Conservation (phyloP, 2,113 vertebrate species). For the Oreocharis arfaki region DNA sequence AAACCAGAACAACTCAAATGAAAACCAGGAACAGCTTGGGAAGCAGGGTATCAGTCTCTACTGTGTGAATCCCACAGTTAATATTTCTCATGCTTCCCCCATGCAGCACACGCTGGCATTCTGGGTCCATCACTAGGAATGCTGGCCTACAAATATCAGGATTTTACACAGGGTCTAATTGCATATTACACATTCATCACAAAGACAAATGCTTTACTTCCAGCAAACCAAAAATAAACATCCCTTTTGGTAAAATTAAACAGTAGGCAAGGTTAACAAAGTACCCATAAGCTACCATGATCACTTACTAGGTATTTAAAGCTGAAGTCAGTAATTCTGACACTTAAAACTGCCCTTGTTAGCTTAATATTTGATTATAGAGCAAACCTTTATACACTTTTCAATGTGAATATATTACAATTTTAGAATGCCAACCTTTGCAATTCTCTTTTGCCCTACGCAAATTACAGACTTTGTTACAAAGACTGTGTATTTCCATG, state of each 20-base stretch:
- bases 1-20: background rate
- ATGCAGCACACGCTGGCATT: accelerated
- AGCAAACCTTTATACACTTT: background rate
- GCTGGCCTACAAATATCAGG: background rate
- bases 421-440: background rate
- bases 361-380: background rate
- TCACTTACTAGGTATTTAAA: background rate
- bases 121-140: background rate
- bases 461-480: background rate
- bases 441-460: background rate
- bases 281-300: background rate
- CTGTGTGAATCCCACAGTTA: background rate
- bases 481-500: background rate
- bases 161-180: background rate
- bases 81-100: background rate
- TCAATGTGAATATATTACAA: background rate
- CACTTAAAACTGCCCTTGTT: background rate
- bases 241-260: background rate
- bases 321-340: background rate
- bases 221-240: background rate
- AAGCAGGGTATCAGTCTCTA: background rate
- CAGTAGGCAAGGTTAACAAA: background rate
- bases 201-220: background rate
- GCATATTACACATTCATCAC: background rate
- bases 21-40: background rate